A percentile compares a stretch with the other conserved stretches of the same genome.
Conservation (phyloP, 64 coral and sea anemone genomes). For the Orbicella faveolata region DNA sequence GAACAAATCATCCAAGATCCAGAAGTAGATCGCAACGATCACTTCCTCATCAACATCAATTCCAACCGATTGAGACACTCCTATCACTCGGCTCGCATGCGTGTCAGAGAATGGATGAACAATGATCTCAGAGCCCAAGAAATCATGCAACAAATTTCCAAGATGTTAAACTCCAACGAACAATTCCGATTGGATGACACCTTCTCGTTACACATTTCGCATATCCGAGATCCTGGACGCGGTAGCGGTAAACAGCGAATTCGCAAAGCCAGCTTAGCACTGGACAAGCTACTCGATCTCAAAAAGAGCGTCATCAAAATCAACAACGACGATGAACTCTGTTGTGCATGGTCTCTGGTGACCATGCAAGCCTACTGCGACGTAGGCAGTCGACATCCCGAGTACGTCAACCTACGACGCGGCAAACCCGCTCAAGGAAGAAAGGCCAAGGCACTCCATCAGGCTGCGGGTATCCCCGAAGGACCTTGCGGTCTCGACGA, state of each 20-base stretch:
- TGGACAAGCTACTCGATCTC: not conserved
- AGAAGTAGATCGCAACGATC: too few species aligned
- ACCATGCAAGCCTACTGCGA: not conserved
- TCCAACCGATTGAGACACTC: too few species aligned
- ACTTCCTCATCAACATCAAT: too few species aligned
- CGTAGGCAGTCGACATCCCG: not conserved
- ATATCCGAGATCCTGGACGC: not conserved
- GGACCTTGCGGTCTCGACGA: slow-evolving; percentile 51
- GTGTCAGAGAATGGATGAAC: too few species aligned
- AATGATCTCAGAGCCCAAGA: not conserved
- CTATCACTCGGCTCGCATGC: too few species aligned
- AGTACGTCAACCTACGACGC: not conserved
- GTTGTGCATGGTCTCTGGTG: slow-evolving; percentile 22
- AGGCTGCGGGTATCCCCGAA: slow-evolving; percentile 5
- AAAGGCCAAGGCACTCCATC: slow-evolving; percentile 30
- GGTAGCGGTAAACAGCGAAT: too few species aligned
- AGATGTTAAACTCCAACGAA: not conserved
- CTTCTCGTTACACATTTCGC: not conserved
- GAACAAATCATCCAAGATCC: too few species aligned
- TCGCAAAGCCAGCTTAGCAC: too few species aligned
- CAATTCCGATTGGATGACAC: not conserved
- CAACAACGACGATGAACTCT: slow-evolving; percentile 42
- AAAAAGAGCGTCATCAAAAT: slow-evolving; percentile 28
- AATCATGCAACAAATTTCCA: not conserved
- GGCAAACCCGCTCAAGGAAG: not conserved